phyloP scores from a whole-genome alignment of 2,888 invertebrate genomes.

The Bugulina stolonifera region DNA sequence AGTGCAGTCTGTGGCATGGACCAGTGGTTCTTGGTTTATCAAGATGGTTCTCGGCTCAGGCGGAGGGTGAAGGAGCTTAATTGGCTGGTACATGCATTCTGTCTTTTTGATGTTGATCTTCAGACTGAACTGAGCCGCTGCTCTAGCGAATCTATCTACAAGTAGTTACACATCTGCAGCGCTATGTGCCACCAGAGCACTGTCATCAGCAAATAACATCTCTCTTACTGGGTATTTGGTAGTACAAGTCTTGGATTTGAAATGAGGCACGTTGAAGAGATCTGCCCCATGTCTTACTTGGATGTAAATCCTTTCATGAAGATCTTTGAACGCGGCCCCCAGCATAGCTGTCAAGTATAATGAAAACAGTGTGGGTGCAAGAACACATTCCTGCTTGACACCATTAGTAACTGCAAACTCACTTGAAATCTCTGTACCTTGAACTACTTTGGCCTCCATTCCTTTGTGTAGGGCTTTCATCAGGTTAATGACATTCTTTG shows the following conservation, averaged over 20 bases:
- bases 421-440: conserved; percentile 13
- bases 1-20: neutral
- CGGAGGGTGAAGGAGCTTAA: neutral
- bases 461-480: too few relatives aligned
- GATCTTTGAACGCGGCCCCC: neutral
- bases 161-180: too few relatives aligned
- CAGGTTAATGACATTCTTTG: too few relatives aligned
- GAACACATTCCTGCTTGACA: conserved; percentile 30
- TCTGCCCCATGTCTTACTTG: neutral
- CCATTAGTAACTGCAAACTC: conserved; percentile 29
- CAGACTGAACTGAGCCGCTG: neutral
- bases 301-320: conserved; percentile 1
- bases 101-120: conserved; percentile 14
- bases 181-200: too few relatives aligned
- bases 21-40: conserved; percentile 1
- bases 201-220: neutral
- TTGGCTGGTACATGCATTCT: conserved; percentile 11
- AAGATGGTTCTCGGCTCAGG: neutral
- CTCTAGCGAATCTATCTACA: neutral
- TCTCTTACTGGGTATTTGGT: conserved; percentile 4
- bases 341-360: conserved; percentile 18
- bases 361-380: conserved; percentile 29
- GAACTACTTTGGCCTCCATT: conserved; percentile 16
- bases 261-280: too few relatives aligned
- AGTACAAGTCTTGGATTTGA: too few relatives aligned